Evolutionary conservation across 2,113 vertebrate genomes (phyloP).

Genomic region (Pelvicachromis taeniatus): DNA sequence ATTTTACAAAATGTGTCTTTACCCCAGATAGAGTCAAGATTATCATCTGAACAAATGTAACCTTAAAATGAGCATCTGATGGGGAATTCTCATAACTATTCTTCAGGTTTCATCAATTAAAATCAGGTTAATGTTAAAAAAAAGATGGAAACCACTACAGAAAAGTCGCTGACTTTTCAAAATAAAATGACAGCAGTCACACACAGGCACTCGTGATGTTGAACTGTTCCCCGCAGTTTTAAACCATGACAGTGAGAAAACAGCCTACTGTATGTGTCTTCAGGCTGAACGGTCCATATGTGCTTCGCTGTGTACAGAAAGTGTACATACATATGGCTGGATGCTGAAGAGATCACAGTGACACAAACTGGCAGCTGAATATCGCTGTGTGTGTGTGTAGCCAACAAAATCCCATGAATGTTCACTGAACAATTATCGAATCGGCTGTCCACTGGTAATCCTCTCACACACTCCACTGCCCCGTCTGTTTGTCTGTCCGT

Average conservation of each 20-base stretch:
- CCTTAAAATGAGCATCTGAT: not conserved
- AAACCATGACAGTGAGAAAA: not conserved
- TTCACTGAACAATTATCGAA: conserved; percentile 74
- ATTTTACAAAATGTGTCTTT: not conserved
- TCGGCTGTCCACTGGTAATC: conserved; percentile 70
- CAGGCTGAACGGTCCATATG: not conserved
- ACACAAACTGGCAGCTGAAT: conserved; percentile 40
- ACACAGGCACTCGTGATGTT: not conserved
- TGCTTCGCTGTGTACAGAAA: not conserved
- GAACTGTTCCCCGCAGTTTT: not conserved
- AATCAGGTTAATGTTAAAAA: not conserved
- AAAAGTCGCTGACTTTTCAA: not conserved
- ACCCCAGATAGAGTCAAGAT: not conserved
- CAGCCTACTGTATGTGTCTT: not conserved
- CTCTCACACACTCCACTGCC: conserved; percentile 71
- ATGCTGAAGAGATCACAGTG: conserved; percentile 23
- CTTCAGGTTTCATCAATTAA: not conserved
- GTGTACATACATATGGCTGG: conserved; percentile 34
- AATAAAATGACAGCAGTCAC: not conserved
- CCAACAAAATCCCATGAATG: conserved; percentile 55
- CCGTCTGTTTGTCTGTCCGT: conserved; percentile 49
- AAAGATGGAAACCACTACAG: not conserved
- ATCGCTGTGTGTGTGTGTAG: not conserved
- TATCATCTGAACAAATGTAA: not conserved
- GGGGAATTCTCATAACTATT: not conserved